Percentiles rank a stretch among this genome's conserved stretches.
These are phyloP conservation scores for Belgica antarctica DNA, from an alignment of 2,888 invertebrate genomes.

Conservation along the genomic window DNA sequence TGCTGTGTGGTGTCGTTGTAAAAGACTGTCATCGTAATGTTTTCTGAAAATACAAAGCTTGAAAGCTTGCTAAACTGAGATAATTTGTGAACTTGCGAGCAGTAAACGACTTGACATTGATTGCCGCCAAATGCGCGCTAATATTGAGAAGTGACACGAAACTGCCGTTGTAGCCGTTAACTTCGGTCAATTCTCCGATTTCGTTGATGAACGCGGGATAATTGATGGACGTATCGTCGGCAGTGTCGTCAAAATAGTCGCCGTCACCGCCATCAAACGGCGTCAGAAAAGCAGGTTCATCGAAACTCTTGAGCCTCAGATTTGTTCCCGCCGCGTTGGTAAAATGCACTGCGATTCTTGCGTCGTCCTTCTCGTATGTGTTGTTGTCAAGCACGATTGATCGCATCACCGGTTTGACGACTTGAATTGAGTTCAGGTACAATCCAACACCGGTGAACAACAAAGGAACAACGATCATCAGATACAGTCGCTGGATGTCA, in stretches of 20 bases:
- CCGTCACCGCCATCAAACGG: not conserved
- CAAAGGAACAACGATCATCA: slow-evolving; percentile 71
- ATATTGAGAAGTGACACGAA: slow-evolving; percentile 63
- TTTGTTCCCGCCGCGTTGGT: slow-evolving; percentile 51
- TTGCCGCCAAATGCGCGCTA: slow-evolving; percentile 66
- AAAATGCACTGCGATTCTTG: slow-evolving; percentile 61
- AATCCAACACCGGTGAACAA: slow-evolving; percentile 68
- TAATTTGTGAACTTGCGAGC: too few species aligned
- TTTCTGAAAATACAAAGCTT: too few species aligned
- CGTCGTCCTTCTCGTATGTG: slow-evolving; percentile 60
- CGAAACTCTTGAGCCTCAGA: not conserved
- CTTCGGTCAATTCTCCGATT: slow-evolving; percentile 21
- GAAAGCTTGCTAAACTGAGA: too few species aligned
- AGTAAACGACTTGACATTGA: slow-evolving; percentile 61
- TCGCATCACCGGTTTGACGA: slow-evolving; percentile 63
- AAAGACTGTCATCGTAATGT: slow-evolving; percentile 62
- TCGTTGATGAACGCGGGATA: slow-evolving; percentile 19
- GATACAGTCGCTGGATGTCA: slow-evolving; percentile 70
- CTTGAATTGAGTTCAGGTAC: slow-evolving; percentile 63
- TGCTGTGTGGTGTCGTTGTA: slow-evolving; percentile 80
- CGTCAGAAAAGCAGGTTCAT: not conserved
- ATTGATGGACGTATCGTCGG: not conserved
- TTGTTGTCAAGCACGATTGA: slow-evolving; percentile 63
- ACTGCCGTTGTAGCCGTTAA: slow-evolving; percentile 60
- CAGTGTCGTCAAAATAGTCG: not conserved